A percentile compares a stretch with the other conserved stretches of the same genome.
Conservation (phyloP, 1,140 invertebrate species). For the Aleiodes sp. region DNA sequence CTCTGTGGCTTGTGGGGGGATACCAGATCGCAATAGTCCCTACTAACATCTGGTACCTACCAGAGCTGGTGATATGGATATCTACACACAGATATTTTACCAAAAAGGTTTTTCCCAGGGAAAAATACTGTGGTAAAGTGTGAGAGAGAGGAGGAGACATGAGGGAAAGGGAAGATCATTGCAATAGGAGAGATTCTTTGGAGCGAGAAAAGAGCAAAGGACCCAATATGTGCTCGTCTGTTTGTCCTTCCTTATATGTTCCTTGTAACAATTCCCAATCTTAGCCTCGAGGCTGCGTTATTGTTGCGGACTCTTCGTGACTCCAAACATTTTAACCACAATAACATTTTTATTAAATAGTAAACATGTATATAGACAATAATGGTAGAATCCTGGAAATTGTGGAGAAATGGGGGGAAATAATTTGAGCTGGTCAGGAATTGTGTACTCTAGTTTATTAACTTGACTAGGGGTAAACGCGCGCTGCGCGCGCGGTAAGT, state of each 20-base stretch:
- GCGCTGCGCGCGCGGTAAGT: too few relatives aligned
- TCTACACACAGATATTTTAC: conserved; percentile 28
- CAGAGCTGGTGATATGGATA: conserved; percentile 24
- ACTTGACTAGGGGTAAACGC: too few relatives aligned
- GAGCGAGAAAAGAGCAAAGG: conserved; percentile 33
- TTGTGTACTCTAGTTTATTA: too few relatives aligned
- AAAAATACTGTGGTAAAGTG: conserved; percentile 12
- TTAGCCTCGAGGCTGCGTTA: conserved; percentile 33
- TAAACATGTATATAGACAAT: conserved; percentile 43
- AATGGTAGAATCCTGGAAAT: not conserved
- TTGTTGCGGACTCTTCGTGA: conserved; percentile 45
- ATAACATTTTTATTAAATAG: conserved; percentile 60
- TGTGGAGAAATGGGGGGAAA: not conserved
- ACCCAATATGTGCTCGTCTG: conserved; percentile 49
- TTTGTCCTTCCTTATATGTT: conserved; percentile 36
- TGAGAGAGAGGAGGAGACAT: not conserved
- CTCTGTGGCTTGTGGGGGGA: not conserved
- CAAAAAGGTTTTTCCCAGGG: conserved; percentile 5
- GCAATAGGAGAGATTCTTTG: not conserved
- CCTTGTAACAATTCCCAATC: conserved; percentile 36
- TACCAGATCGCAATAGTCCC: conserved; percentile 30
- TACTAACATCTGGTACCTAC: conserved; percentile 51
- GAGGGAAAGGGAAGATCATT: not conserved
- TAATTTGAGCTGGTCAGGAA: too few relatives aligned
- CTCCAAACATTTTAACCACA: conserved; percentile 38